phyloP scores from a whole-genome alignment of 2,797 vertebrate species.

The Micropoecilia bifurca region DNA sequence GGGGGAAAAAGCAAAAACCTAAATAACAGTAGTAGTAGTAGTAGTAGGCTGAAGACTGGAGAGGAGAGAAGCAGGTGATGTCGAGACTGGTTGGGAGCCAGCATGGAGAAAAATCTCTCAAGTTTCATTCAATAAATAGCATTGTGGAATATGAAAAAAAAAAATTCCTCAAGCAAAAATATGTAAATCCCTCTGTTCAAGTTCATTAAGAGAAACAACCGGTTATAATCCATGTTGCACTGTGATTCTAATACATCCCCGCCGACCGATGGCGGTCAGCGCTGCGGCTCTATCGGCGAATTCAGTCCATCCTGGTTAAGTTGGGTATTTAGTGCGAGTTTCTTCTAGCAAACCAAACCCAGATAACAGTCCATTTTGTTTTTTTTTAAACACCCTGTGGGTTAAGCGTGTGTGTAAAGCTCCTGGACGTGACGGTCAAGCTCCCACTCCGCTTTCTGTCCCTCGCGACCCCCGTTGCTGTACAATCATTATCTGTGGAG shows the following conservation, averaged over 20 bases:
- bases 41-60: slow-evolving; percentile 61
- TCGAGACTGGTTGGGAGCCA: slow-evolving; percentile 66
- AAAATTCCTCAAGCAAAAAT: slow-evolving; percentile 64
- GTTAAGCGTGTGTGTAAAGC: slow-evolving; percentile 8
- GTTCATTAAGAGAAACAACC: slow-evolving; percentile 55
- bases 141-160: slow-evolving; percentile 71
- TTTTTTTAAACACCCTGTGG: slow-evolving; percentile 30
- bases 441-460: not conserved
- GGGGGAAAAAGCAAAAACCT: slow-evolving; percentile 37
- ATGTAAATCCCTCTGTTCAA: slow-evolving; percentile 57
- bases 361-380: slow-evolving; percentile 24
- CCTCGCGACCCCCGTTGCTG: slow-evolving; percentile 7
- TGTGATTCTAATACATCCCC: slow-evolving; percentile 29
- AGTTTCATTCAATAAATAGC: slow-evolving; percentile 80
- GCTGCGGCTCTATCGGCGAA: slow-evolving; percentile 23
- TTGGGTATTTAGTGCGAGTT: slow-evolving; percentile 42
- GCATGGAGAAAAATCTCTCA: slow-evolving; percentile 81
- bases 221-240: slow-evolving; percentile 52
- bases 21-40: slow-evolving; percentile 34
- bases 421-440: slow-evolving; percentile 19
- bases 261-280: slow-evolving; percentile 20
- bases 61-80: slow-evolving; percentile 71
- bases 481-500: slow-evolving; percentile 93
- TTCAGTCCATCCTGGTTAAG: slow-evolving; percentile 38
- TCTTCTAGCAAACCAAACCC: slow-evolving; percentile 42